Conservation (phyloP, 2,888 invertebrate species). For the Nephrocerus scutellatus region DNA sequence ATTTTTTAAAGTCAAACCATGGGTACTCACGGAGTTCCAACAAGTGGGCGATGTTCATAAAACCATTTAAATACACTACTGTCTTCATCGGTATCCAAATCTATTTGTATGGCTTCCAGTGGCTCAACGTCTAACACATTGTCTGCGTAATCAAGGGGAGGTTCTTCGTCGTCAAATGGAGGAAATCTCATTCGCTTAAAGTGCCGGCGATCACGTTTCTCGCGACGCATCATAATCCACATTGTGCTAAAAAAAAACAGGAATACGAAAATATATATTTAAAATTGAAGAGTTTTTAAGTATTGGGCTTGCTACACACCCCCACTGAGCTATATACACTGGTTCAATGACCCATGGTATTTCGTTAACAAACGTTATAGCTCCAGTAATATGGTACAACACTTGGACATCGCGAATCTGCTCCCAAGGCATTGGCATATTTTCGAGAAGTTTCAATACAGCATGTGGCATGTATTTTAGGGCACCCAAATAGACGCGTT, state of each 20-base stretch:
- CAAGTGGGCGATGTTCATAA: constrained; percentile 94
- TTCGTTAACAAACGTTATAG: constrained; percentile 99
- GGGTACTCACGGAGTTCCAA: constrained; percentile 71
- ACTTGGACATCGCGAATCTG: constrained; percentile 98
- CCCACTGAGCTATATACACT: constrained; percentile 99
- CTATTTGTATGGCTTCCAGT: constrained; percentile 97
- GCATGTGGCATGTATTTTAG: constrained; percentile 99
- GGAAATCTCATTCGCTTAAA: constrained; percentile 99
- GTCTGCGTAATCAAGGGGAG: constrained; percentile 97
- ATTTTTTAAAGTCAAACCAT: background rate
- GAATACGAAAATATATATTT: constrained; percentile 15
- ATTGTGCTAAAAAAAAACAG: constrained; percentile 63
- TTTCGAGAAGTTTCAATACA: constrained; percentile 95
- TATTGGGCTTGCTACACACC: constrained; percentile 51
- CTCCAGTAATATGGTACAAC: constrained; percentile 97
- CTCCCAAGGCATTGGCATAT: constrained; percentile 99
- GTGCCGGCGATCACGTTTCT: constrained; percentile 96
- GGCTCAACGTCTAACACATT: constrained; percentile 99
- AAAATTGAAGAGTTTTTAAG: background rate
- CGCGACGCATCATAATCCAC: constrained; percentile 99
- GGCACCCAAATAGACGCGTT: constrained; percentile 95
- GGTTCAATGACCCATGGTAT: constrained; percentile 99
- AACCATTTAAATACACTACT: constrained; percentile 91
- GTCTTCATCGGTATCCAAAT: constrained; percentile 92
- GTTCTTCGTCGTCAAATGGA: constrained; percentile 99